Evolutionary conservation across 1,140 invertebrate species (phyloP).

Genomic region (Plectus sambesii): DNA sequence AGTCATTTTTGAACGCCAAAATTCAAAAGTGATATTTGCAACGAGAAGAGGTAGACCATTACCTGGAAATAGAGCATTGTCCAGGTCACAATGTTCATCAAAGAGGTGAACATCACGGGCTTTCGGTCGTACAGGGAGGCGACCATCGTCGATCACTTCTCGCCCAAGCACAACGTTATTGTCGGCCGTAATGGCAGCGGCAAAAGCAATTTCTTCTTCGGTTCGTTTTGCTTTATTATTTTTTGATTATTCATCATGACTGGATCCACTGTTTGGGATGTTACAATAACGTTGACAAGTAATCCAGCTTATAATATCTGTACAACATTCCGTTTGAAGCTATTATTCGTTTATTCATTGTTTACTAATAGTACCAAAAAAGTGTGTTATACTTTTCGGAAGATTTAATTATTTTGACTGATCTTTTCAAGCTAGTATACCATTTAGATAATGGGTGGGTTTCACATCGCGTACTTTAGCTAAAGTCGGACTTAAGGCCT

Average conservation of each 20-base stretch:
- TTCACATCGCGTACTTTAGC: no score
- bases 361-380: conserved; percentile 1
- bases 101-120: conserved; percentile 84
- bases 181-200: conserved; percentile 90
- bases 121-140: conserved; percentile 98
- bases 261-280: conserved; percentile 5
- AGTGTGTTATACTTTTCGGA: no score
- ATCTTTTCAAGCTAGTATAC: no score
- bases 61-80: no score
- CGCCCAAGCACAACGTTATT: conserved; percentile 84
- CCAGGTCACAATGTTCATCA: conserved; percentile 32
- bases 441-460: no score
- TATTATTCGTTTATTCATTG: conserved; percentile 33
- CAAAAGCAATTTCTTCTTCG: conserved; percentile 99
- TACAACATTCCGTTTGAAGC: conserved; percentile 5
- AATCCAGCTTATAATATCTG: no score
- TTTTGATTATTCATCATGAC: conserved; percentile 13
- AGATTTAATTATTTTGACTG: no score
- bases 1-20: no score
- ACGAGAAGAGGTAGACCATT: no score
- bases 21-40: no score
- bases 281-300: no score
- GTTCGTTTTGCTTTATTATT: conserved; percentile 34
- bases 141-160: conserved; percentile 93
- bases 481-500: no score